phyloP scores from a whole-genome alignment of 2,888 invertebrate species.

The Agrochola litura region DNA sequence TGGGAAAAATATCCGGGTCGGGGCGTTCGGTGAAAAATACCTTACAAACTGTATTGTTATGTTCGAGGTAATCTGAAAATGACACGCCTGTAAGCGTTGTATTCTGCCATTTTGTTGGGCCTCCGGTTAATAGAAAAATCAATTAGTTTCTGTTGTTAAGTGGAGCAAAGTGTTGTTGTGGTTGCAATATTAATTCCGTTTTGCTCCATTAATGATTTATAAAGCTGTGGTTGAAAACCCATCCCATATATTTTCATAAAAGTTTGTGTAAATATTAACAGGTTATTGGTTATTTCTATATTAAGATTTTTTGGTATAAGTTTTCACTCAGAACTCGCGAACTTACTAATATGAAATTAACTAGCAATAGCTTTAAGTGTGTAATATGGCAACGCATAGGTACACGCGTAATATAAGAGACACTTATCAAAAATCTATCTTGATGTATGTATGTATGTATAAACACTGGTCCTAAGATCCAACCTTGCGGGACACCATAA shows the following conservation, averaged over 20 bases:
- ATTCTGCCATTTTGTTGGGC: constrained; percentile 58
- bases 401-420: constrained; percentile 80
- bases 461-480: constrained; percentile 72
- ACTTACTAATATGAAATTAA: constrained; percentile 66
- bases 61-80: constrained; percentile 68
- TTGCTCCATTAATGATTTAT: neutral
- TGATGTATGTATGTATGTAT: constrained; percentile 65
- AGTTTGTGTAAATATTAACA: constrained; percentile 16
- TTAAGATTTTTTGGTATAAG: constrained; percentile 1
- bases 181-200: neutral
- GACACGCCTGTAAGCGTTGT: constrained; percentile 63
- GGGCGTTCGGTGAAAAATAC: constrained; percentile 77
- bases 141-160: constrained; percentile 21
- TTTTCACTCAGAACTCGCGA: constrained; percentile 81
- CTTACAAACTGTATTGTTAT: constrained; percentile 71
- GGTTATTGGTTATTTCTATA: neutral
- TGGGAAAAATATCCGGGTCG: constrained; percentile 76
- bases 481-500: constrained; percentile 80
- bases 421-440: constrained; percentile 65
- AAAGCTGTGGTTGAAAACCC: neutral
- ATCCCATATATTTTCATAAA: constrained; percentile 6
- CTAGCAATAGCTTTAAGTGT: constrained; percentile 89
- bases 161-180: neutral
- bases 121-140: constrained; percentile 49
- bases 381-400: constrained; percentile 83